Conservation (phyloP, 1,140 invertebrate species). For the Drosophila fuyamai region DNA sequence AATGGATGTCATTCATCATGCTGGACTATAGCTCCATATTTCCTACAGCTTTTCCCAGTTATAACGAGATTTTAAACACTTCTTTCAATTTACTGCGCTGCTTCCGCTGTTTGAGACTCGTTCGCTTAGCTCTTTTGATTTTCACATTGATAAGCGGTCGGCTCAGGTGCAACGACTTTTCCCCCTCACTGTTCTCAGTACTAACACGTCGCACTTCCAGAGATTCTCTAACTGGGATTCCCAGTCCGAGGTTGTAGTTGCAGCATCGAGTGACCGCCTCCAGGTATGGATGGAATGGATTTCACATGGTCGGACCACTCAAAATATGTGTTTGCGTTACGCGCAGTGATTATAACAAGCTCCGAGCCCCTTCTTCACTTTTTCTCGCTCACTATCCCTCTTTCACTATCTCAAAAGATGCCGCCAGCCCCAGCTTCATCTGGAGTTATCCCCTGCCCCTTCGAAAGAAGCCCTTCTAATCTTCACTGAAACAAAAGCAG, state of each 20-base stretch:
- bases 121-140: conserved; percentile 38
- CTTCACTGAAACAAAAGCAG: conserved; percentile 1
- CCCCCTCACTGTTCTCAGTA: conserved; percentile 28
- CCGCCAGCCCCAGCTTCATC: conserved; percentile 49
- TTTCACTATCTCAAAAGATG: conserved; percentile 61
- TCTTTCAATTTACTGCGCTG: conserved; percentile 37
- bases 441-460: neutral
- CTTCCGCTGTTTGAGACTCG: conserved; percentile 42
- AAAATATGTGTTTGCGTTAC: conserved; percentile 81
- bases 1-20: conserved; percentile 45
- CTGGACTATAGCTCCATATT: conserved; percentile 32
- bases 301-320: conserved; percentile 74
- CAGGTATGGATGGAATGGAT: conserved; percentile 63
- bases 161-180: conserved; percentile 57
- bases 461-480: conserved; percentile 5
- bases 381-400: conserved; percentile 21
- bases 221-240: conserved; percentile 5
- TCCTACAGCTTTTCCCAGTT: conserved; percentile 25
- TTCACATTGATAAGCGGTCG: conserved; percentile 57
- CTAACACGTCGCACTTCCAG: conserved; percentile 6
- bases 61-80: conserved; percentile 54
- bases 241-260: conserved; percentile 6
- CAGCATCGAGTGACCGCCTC: conserved; percentile 47
- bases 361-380: conserved; percentile 8
- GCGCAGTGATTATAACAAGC: conserved; percentile 78